Percentiles rank a stretch among this genome's conserved stretches.
phyloP scores from a whole-genome alignment of 2,888 invertebrate genomes.

The Rhagonycha lutea region DNA sequence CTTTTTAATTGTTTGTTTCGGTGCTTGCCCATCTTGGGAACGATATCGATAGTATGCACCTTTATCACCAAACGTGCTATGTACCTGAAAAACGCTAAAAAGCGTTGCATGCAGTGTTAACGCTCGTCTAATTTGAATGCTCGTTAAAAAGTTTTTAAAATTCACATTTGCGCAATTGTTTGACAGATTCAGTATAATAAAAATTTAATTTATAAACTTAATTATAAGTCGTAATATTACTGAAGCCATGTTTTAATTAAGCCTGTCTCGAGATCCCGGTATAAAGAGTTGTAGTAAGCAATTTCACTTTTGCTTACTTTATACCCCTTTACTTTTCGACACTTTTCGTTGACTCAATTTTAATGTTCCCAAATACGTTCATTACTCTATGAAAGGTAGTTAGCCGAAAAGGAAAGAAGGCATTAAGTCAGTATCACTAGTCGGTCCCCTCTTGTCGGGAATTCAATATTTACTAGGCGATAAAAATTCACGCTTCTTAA shows the following conservation, averaged over 20 bases:
- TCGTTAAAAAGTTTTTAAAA: not conserved
- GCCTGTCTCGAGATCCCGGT: constrained; percentile 44
- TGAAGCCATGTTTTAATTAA: constrained; percentile 50
- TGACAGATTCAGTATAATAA: constrained; percentile 38
- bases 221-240: constrained; percentile 47
- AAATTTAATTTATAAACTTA: constrained; percentile 47
- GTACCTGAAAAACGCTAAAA: not conserved
- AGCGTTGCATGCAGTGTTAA: not conserved
- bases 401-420: constrained; percentile 12
- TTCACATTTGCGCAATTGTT: constrained; percentile 8
- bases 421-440: constrained; percentile 16
- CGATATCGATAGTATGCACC: not conserved
- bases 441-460: constrained; percentile 38
- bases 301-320: constrained; percentile 49
- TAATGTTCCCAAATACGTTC: constrained; percentile 32
- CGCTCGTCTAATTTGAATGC: not conserved
- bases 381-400: constrained; percentile 17
- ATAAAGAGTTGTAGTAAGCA: constrained; percentile 42
- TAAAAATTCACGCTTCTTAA: constrained; percentile 59
- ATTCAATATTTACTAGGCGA: constrained; percentile 54
- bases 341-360: constrained; percentile 45
- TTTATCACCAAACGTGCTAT: not conserved
- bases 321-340: constrained; percentile 45
- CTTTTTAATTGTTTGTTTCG: not conserved
- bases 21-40: not conserved